phyloP scores from a whole-genome alignment of 2,113 vertebrate species.

The Scomber scombrus region DNA sequence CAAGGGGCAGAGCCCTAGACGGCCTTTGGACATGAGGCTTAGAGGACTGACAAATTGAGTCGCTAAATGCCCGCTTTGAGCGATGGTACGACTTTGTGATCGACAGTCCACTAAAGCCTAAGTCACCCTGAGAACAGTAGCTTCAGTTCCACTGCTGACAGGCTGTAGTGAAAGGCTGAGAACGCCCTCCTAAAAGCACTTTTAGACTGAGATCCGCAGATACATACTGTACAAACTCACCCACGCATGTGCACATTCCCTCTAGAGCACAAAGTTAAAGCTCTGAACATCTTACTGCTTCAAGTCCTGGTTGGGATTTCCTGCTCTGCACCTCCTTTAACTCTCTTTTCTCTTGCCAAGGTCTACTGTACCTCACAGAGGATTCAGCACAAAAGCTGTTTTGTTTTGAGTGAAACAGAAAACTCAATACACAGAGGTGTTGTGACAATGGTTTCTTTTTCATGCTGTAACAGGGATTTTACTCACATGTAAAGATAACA shows the following conservation, averaged over 20 bases:
- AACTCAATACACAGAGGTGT: neutral
- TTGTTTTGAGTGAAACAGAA: neutral
- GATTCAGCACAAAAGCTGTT: conserved; percentile 17
- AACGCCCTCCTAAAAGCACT: conserved; percentile 22
- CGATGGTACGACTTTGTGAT: conserved; percentile 18
- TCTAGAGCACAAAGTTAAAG: conserved; percentile 11
- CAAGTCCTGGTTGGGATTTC: conserved; percentile 33
- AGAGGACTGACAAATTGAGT: conserved; percentile 56
- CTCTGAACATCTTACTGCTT: conserved; percentile 27
- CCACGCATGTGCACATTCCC: conserved; percentile 12
- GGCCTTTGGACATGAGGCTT: conserved; percentile 48
- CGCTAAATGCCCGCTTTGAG: conserved; percentile 54
- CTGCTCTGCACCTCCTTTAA: neutral
- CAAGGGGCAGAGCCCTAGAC: conserved; percentile 24
- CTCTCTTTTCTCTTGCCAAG: conserved; percentile 22
- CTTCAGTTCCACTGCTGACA: neutral
- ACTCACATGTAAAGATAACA: neutral
- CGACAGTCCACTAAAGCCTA: conserved; percentile 31
- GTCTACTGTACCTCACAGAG: neutral
- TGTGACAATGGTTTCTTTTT: neutral
- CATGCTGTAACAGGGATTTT: neutral
- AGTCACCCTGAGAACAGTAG: conserved; percentile 38
- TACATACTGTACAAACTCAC: conserved; percentile 7
- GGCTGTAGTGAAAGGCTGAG: conserved; percentile 21
- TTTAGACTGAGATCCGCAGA: conserved; percentile 20